Evolutionary conservation across 1,140 invertebrate genomes (phyloP).

Genomic region (Pogonomyrmex barbatus): DNA sequence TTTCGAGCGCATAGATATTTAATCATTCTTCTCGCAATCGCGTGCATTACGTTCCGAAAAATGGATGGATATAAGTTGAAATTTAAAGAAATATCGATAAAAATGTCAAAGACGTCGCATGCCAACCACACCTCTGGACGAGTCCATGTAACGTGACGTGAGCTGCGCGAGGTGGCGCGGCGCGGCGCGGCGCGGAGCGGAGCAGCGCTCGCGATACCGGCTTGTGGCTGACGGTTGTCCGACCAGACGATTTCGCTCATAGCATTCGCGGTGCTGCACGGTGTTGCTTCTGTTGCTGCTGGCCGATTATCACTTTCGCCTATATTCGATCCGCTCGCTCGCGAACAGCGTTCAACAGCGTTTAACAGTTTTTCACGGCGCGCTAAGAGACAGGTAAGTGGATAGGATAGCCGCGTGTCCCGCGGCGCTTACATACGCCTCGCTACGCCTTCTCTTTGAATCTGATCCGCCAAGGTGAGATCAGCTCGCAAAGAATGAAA

Average conservation of each 20-base stretch:
- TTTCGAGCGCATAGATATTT: too few relatives aligned
- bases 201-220: conserved; percentile 71
- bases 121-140: conserved; percentile 79
- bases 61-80: not conserved
- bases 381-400: conserved; percentile 4
- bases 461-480: not conserved
- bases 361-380: not conserved
- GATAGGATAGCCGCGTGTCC: not conserved
- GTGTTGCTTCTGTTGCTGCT: conserved; percentile 78
- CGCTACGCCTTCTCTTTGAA: not conserved
- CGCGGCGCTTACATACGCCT: not conserved
- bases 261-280: conserved; percentile 78
- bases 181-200: not conserved
- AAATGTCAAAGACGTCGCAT: conserved; percentile 27
- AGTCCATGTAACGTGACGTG: conserved; percentile 80
- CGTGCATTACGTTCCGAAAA: not conserved
- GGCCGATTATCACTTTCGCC: conserved; percentile 11
- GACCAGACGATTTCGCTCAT: conserved; percentile 79
- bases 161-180: conserved; percentile 1
- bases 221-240: conserved; percentile 20
- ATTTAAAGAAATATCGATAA: not conserved
- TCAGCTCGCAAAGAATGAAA: too few relatives aligned
- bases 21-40: not conserved
- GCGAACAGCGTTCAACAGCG: not conserved
- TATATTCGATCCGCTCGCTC: not conserved